Evolutionary conservation across 2,113 vertebrate genomes (phyloP), one percentile per base, ranked within the genome.

Genomic region (Tetrax tetrax): DNA sequence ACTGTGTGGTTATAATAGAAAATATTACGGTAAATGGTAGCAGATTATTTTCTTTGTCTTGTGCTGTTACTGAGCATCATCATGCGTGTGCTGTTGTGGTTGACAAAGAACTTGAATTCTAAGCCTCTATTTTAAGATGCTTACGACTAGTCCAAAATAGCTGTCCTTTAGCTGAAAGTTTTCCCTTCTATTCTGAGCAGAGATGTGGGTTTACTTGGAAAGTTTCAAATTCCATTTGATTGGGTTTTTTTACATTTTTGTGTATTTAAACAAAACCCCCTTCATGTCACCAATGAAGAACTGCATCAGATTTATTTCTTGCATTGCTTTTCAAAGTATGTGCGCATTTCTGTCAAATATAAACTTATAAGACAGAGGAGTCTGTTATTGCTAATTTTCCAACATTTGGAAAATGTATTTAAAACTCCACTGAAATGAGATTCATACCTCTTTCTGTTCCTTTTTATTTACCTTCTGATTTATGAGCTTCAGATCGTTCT

Each of bases 151-250:
- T 89, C 64, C n/a, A 59, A 93, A 96, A 94, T 92, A 93, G 71
- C 83, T 81, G 59, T 75, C 88, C 83, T 92, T 96, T 87, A 81
- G 63, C 60, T 95, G 77, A 93, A 84, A 87, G 35, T 59, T 33
- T 61, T 72, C 48, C 47, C 80, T 80, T 83, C 53, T 95, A 71
- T 95, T 94, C 92, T 95, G 56, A 90, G 88, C 51, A 92, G 80
- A 93, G 56, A 70, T 59, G 77, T 88, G 76, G 76, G 69, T 86
- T 96, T 93, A 88, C 37, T 63, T 93, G 76, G 72, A 86, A 78
- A 83, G 63, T 88, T 95, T 94, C 68, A 86, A 78, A 90, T 89
- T 94, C 37, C 51, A 81, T 95, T 93, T 92, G 79, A 54, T 78
- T 64, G 56, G 6, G 6, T 35, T 82, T 65, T 84, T 60, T 87